These are phyloP conservation scores for Rhodeus uyekii DNA, from an alignment of 2,797 vertebrate genomes.

Conservation along the genomic window DNA sequence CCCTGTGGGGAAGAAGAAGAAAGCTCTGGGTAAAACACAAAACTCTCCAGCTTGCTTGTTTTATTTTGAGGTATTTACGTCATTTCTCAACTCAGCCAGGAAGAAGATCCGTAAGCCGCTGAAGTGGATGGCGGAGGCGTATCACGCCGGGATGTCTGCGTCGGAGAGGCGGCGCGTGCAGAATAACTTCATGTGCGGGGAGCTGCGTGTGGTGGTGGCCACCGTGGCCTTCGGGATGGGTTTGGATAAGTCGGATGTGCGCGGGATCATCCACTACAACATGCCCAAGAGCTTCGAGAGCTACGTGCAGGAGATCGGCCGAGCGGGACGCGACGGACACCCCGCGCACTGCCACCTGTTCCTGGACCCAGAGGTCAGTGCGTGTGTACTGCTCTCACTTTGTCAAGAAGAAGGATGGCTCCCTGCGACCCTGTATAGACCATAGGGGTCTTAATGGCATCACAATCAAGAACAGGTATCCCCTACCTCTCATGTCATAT, in stretches of 20 bases:
- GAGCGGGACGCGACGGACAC: conserved; percentile 87
- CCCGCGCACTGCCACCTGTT: conserved; percentile 91
- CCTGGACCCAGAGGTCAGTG: conserved; percentile 82
- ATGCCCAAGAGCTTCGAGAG: conserved; percentile 93
- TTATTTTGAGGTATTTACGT: background rate
- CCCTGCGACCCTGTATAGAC: too few relatives aligned
- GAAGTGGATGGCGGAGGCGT: conserved; percentile 82
- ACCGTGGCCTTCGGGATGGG: conserved; percentile 97
- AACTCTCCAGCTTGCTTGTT: background rate
- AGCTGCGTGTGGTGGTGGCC: conserved; percentile 86
- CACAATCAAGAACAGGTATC: too few relatives aligned
- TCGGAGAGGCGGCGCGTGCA: conserved; percentile 83
- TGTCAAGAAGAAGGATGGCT: too few relatives aligned
- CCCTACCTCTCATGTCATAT: too few relatives aligned
- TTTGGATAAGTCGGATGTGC: conserved; percentile 87
- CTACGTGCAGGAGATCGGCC: conserved; percentile 93
- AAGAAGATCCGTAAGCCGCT: conserved; percentile 72
- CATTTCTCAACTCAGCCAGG: conserved; percentile 63
- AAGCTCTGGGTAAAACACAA: conserved; percentile 70
- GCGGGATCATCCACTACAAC: conserved; percentile 89
- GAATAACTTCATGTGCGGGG: conserved; percentile 88
- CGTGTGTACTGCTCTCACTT: background rate
- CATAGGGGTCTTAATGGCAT: too few relatives aligned
- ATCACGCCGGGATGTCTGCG: conserved; percentile 85
- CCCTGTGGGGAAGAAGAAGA: conserved; percentile 66